phyloP scores from a whole-genome alignment of 2,888 invertebrate genomes.

The Theodoxus fluviatilis region DNA sequence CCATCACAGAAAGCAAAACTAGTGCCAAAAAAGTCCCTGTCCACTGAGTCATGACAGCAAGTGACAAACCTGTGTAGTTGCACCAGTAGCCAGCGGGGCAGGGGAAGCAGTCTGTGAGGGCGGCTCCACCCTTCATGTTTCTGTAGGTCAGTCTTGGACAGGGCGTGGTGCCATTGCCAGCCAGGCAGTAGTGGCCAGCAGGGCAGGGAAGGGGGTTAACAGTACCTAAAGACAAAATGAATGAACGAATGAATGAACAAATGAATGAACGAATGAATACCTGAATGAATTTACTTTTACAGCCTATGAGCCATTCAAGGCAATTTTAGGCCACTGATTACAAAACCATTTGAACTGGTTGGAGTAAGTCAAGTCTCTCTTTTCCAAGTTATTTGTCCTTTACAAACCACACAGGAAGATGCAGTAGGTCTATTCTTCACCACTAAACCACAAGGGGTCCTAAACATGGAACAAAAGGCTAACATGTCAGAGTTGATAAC shows the following conservation, averaged over 20 bases:
- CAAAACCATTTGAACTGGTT: too few relatives aligned
- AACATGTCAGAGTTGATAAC: too few relatives aligned
- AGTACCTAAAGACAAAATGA: constrained; percentile 38
- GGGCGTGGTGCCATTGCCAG: constrained; percentile 49
- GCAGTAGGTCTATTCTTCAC: too few relatives aligned
- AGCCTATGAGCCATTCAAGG: too few relatives aligned
- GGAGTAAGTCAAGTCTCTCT: too few relatives aligned
- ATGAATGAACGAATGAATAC: too few relatives aligned
- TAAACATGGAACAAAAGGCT: too few relatives aligned
- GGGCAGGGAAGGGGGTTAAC: constrained; percentile 53
- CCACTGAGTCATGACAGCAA: neutral
- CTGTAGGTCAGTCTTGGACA: constrained; percentile 58
- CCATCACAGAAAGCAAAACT: neutral
- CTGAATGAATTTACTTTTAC: too few relatives aligned
- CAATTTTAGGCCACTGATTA: too few relatives aligned
- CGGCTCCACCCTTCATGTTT: constrained; percentile 47
- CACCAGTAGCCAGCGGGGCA: constrained; percentile 60
- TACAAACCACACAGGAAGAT: neutral
- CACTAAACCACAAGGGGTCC: too few relatives aligned
- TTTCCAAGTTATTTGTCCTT: too few relatives aligned
- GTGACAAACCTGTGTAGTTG: constrained; percentile 50
- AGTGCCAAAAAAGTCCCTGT: neutral
- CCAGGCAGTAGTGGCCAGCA: constrained; percentile 56
- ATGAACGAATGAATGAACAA: neutral
- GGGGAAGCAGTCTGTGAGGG: constrained; percentile 51